Evolutionary conservation across 2,113 vertebrate species (phyloP).

Genomic region (Silurus meridionalis): DNA sequence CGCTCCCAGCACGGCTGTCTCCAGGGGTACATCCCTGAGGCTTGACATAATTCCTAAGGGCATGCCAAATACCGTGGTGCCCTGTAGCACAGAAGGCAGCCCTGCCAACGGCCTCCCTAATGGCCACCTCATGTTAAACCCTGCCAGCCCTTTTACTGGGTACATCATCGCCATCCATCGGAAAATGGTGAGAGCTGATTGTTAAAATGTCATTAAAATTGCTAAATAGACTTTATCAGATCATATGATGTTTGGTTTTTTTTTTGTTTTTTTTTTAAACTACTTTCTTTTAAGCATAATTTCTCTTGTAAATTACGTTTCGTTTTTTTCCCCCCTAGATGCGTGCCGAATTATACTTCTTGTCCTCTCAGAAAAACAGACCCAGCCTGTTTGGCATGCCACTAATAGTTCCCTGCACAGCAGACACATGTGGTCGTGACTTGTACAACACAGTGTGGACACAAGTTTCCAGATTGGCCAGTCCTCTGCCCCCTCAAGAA

Average conservation of each 20-base stretch:
- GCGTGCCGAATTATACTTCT: conserved; percentile 85
- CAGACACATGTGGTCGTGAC: conserved; percentile 81
- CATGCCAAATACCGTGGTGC: conserved; percentile 83
- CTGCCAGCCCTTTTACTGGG: conserved; percentile 76
- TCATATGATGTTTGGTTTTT: neutral
- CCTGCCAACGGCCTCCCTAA: conserved; percentile 74
- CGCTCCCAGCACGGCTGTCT: conserved; percentile 60
- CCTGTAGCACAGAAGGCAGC: conserved; percentile 76
- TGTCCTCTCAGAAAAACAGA: conserved; percentile 86
- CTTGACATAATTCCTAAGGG: conserved; percentile 81
- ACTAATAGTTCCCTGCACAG: conserved; percentile 82
- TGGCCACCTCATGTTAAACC: conserved; percentile 71
- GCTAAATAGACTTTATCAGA: neutral
- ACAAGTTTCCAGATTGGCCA: conserved; percentile 85
- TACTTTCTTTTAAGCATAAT: neutral
- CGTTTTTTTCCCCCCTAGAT: conserved; percentile 68
- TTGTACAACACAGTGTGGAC: conserved; percentile 87
- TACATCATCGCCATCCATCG: conserved; percentile 87
- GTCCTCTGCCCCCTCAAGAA: conserved; percentile 86
- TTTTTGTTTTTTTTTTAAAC: neutral
- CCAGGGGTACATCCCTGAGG: conserved; percentile 73
- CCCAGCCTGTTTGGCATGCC: conserved; percentile 89
- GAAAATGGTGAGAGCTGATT: conserved; percentile 78
- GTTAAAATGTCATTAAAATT: neutral
- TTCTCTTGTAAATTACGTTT: neutral